Base-by-base conservation (phyloP, 2,797 vertebrate genomes). In the Rhinophrynus dorsalis region DNA sequence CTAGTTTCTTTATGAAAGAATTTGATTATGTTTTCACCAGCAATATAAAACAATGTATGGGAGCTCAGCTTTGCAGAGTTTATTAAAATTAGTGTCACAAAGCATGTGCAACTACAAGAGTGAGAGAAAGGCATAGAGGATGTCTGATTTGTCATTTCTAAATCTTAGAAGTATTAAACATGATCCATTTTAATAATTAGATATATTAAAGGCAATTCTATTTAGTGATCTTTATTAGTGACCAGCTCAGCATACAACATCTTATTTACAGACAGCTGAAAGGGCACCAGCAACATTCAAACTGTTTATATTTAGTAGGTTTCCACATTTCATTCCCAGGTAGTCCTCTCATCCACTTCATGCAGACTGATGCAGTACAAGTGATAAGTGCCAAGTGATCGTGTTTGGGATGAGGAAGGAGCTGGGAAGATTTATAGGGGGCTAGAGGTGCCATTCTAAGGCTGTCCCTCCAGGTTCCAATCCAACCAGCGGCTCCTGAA, bases 311-410 rank as follows among this genome's bases (percentile, higher is more conserved):
- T 37, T 37, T 37, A 12, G 3, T 3, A 6, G 35, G 35, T 29
- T 20, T 15, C 18, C n/a, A 4, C 5, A 18, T 1, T 11, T 10
- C 27, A 24, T 33, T 23, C 50, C 11, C 35, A 6, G 27, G 32
- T 15, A 13, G 3, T 37, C 6, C 35, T 37, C 35, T n/a, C n/a
- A n/a, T n/a, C n/a, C n/a, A n/a, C n/a, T n/a, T n/a, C n/a, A 21
- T 1, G 20, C 0, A 56, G 12, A 18, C 32, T 10, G 24, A 51
- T 17, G 24, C 26, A 24, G 10, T 11, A 35, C 7, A n/a, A n/a
- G 54, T 59, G 54, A 17, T 27, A 56, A 67, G 63, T 67, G 63
- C 63, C n/a, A n/a, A n/a, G n/a, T n/a, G n/a, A n/a, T n/a, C n/a
- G n/a, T n/a, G n/a, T n/a, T 45, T 7, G 18, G 40, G 40, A 18